phyloP scores from a whole-genome alignment of 2,888 invertebrate genomes.

The Nephrotoma appendiculata region DNA sequence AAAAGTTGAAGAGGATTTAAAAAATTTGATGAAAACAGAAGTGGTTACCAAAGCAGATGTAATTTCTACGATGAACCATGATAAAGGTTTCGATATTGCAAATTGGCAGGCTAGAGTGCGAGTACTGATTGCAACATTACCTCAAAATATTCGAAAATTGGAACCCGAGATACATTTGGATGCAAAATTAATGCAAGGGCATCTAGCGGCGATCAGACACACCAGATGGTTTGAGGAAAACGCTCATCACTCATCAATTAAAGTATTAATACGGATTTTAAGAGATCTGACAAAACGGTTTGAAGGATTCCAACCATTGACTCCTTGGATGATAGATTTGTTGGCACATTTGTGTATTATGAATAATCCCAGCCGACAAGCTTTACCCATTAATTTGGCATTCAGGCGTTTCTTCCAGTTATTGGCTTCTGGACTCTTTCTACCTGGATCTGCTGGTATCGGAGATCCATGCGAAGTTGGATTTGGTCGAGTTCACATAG shows the following conservation, averaged over 20 bases:
- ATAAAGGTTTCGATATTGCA: constrained; percentile 78
- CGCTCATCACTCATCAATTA: constrained; percentile 91
- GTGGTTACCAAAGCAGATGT: constrained; percentile 44
- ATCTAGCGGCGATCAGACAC: constrained; percentile 87
- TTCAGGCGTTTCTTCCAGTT: constrained; percentile 81
- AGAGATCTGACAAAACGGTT: constrained; percentile 83
- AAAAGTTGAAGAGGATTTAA: constrained; percentile 77
- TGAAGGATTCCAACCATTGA: constrained; percentile 77
- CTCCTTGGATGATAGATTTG: constrained; percentile 94
- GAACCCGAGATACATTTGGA: constrained; percentile 74
- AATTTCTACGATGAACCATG: constrained; percentile 36
- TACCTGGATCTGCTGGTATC: constrained; percentile 86
- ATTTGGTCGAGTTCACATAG: constrained; percentile 77
- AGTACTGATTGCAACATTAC: constrained; percentile 84
- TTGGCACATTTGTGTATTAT: constrained; percentile 92
- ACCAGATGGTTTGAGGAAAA: constrained; percentile 98
- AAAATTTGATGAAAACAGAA: constrained; percentile 49
- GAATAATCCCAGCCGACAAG: constrained; percentile 89
- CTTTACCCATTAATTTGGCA: constrained; percentile 81
- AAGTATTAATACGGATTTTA: constrained; percentile 85
- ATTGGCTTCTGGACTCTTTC: constrained; percentile 83
- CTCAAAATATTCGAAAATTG: constrained; percentile 82
- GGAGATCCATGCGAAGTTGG: constrained; percentile 90
- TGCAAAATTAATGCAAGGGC: constrained; percentile 67
- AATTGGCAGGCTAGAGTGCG: constrained; percentile 75